These are phyloP conservation scores for Acronicta aceris DNA, from an alignment of 2,888 invertebrate species.

Conservation along the genomic window DNA sequence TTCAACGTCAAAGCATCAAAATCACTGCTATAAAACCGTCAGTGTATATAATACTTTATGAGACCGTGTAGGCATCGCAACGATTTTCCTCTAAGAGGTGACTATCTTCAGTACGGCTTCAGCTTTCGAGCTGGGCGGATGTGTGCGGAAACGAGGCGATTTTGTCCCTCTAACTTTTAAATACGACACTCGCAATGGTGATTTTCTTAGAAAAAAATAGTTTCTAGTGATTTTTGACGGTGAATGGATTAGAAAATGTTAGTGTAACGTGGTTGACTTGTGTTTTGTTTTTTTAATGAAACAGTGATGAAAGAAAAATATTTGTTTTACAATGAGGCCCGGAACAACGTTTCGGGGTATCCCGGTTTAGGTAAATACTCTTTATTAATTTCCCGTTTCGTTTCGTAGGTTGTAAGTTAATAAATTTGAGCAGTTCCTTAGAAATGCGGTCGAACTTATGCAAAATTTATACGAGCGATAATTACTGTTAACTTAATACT, in stretches of 20 bases:
- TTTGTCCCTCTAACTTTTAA: slow-evolving; percentile 74
- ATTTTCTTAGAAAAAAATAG: slow-evolving; percentile 29
- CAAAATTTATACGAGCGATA: not conserved
- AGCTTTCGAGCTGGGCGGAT: slow-evolving; percentile 74
- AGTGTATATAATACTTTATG: slow-evolving; percentile 24
- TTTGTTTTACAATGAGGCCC: slow-evolving; percentile 54
- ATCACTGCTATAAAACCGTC: slow-evolving; percentile 13
- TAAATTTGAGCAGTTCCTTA: not conserved
- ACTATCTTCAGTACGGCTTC: slow-evolving; percentile 75
- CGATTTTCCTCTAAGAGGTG: slow-evolving; percentile 50
- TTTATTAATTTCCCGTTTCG: slow-evolving; percentile 20
- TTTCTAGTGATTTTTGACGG: slow-evolving; percentile 41
- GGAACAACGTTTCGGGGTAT: slow-evolving; percentile 64
- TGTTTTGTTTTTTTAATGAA: slow-evolving; percentile 53
- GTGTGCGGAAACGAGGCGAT: slow-evolving; percentile 65
- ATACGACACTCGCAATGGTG: slow-evolving; percentile 47
- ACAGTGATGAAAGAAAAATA: slow-evolving; percentile 59
- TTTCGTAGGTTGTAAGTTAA: slow-evolving; percentile 11
- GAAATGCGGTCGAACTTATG: not conserved
- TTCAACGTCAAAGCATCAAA: not conserved
- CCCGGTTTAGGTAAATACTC: slow-evolving; percentile 73
- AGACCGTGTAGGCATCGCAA: slow-evolving; percentile 36
- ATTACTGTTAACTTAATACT: not conserved
- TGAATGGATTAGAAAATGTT: slow-evolving; percentile 44
- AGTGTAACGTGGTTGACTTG: slow-evolving; percentile 55